A percentile compares a stretch with the other conserved stretches of the same genome.
phyloP scores from a whole-genome alignment of 2,888 invertebrate species.

The Xestia sexstrigata region DNA sequence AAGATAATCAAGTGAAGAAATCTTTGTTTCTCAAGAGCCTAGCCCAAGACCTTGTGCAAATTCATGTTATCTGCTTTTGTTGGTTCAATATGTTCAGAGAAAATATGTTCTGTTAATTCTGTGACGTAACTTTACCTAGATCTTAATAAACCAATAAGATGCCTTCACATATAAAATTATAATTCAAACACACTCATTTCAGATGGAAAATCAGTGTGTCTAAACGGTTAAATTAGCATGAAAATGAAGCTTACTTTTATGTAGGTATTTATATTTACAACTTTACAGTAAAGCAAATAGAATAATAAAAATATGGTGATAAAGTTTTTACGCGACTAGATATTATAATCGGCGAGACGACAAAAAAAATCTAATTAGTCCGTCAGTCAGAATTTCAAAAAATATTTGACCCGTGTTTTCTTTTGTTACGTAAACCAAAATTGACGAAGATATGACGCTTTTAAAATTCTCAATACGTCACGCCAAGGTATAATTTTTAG shows the following conservation, averaged over 20 bases:
- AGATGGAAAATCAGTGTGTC: constrained; percentile 3
- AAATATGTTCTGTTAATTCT: constrained; percentile 3
- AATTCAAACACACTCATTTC: constrained; percentile 12
- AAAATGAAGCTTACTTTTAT: constrained; percentile 20
- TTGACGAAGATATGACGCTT: too few species aligned
- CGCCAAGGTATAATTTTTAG: too few species aligned
- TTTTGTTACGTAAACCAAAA: too few species aligned
- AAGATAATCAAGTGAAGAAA: constrained; percentile 25
- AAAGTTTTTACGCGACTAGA: neutral
- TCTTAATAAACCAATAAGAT: constrained; percentile 11
- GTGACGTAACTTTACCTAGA: constrained; percentile 11
- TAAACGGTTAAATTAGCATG: constrained; percentile 24
- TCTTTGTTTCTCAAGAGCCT: constrained; percentile 10
- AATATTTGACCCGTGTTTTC: too few species aligned
- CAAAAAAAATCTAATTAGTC: too few species aligned
- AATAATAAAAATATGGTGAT: constrained; percentile 3
- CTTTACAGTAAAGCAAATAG: constrained; percentile 1
- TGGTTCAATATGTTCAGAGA: neutral
- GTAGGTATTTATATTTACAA: constrained; percentile 19
- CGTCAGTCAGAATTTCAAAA: too few species aligned
- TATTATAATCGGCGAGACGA: too few species aligned
- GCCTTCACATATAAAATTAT: constrained; percentile 11
- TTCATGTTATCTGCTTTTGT: constrained; percentile 16
- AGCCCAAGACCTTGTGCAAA: neutral
- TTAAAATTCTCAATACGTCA: too few species aligned